Evolutionary conservation across 2,888 invertebrate genomes (phyloP), one percentile per base, ranked within the genome.

Genomic region (Diarsia rubi): DNA sequence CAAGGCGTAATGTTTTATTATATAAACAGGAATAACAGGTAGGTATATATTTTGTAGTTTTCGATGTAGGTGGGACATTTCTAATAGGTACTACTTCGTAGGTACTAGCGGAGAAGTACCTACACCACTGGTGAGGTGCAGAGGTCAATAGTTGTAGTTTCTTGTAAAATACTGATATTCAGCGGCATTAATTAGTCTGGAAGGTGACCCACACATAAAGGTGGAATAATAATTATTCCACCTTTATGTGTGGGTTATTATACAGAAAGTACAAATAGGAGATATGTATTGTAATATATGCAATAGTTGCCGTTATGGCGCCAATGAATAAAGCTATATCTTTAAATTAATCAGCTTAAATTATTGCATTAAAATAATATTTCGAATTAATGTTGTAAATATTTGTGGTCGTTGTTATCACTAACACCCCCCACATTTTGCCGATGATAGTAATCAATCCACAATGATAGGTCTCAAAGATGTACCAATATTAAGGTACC

Each of bases 391-490:
- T 14, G 3, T 57, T 27, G 8, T 31, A 31, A 31, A 9, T 59
- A 31, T 21, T 59, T 37, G 0, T 37, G 37, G 12, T 42, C n/a
- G 14, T 21, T 21, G 59, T 59, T 21, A 60, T 60, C 31, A 59
- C 31, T 60, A 60, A 0, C n/a, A 60, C 19, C 12, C 52, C 73
- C 27, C 37, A 52, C 27, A 52, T 54, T 64, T 80, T 45, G 64
- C 19, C 37, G 6, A 52, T 65, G 21, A 59, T 31, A 72, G 24
- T 73, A 27, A 77, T 65, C 80, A 52, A 73, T 73, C 27, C 45
- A 73, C 14, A 27, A 45, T 45, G 37, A 77, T 65, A 77, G 59
- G 24, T 16, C 21, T 42, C 24, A 9, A 14, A 37, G 12, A 73
- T 24, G n/a, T 5, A 52, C 14, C n/a, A 49, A 21, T 49, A n/a